Evolutionary conservation across 2,113 vertebrate species (phyloP).

Genomic region (Tiliqua scincoides): DNA sequence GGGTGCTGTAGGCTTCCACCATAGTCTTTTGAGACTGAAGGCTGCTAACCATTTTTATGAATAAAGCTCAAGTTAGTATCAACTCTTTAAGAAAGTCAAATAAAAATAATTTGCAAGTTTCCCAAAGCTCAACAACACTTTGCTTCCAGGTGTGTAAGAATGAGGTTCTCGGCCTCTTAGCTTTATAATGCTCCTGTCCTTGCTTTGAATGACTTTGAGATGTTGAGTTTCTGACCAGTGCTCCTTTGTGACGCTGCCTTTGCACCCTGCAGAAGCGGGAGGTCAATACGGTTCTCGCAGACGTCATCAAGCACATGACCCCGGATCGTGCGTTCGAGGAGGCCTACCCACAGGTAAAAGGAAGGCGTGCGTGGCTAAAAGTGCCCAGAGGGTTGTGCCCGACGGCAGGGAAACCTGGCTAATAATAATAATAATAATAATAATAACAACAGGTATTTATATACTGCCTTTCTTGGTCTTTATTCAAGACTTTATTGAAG

Average conservation of each 20-base stretch:
- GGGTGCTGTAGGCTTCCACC: too few relatives aligned
- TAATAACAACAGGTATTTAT: too few relatives aligned
- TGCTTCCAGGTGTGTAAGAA: constrained; percentile 9
- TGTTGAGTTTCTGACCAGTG: not conserved
- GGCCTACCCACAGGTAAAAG: constrained; percentile 89
- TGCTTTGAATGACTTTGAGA: constrained; percentile 7
- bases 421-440: not conserved
- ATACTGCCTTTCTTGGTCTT: too few relatives aligned
- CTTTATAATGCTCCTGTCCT: not conserved
- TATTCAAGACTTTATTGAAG: too few relatives aligned
- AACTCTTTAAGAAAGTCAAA: not conserved
- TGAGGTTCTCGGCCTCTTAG: not conserved
- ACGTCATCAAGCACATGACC: constrained; percentile 98
- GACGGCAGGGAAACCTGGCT: too few relatives aligned
- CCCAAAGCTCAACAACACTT: constrained; percentile 27
- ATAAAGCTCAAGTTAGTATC: not conserved
- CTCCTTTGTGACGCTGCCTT: constrained; percentile 7
- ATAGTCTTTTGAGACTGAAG: too few relatives aligned
- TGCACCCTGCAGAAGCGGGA: constrained; percentile 85
- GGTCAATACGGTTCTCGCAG: constrained; percentile 92
- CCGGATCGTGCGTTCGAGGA: constrained; percentile 96
- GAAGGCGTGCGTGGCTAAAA: not conserved
- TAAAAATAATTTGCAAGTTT: constrained; percentile 23
- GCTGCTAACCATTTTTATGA: too few relatives aligned
- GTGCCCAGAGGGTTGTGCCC: too few relatives aligned